Base-by-base conservation (phyloP, 2,797 vertebrate species). In the Pseudopleuronectes americanus region DNA sequence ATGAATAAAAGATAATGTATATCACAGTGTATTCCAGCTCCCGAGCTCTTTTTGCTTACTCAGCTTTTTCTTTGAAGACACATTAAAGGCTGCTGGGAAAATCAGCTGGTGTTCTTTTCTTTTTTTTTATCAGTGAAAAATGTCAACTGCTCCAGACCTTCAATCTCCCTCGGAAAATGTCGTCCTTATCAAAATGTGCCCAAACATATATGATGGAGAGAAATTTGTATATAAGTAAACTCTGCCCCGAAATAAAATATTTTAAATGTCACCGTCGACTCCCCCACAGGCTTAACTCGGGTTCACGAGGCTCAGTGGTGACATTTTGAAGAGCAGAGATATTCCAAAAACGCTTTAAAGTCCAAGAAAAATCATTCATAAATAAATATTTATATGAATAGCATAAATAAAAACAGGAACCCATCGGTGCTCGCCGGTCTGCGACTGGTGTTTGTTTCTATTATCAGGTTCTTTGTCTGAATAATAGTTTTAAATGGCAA, bases 261-360 rank as follows among this genome's bases (percentile, higher is more conserved):
- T 55, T 55, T 74, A 91, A 92, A 92, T 91, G 90, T 91, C 90
- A 90, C 60, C 6, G 69, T 87, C 87, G 79, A 82, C 68, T 81
- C 79, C 74, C 78, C 76, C 57, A 79, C 65, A 84, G 84, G 79
- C 66, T 76, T 84, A 88, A 84, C 82, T 57, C 52, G 57, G 80
- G 88, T 84, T 79, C 80, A 84, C 80, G 24, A 77, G 80, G 64
- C 63, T 43, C 23, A 0, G 48, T 60, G 1, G 48, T 89, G 86
- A 71, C 84, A 87, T 89, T 90, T 85, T 57, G 66, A 73, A 67
- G 67, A 53, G 61, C 41, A 71, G 55, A 77, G 70, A 85, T 84
- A 77, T 72, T 81, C 58, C 28, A 31, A 22, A 22, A 57, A 36
- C 53, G 63, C 26, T 73, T 16, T 45, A 19, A 45, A 45, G 17